Evolutionary conservation across 2,888 invertebrate genomes (phyloP), one percentile per base, ranked within the genome.

Genomic region (Hoplodrina blanda): DNA sequence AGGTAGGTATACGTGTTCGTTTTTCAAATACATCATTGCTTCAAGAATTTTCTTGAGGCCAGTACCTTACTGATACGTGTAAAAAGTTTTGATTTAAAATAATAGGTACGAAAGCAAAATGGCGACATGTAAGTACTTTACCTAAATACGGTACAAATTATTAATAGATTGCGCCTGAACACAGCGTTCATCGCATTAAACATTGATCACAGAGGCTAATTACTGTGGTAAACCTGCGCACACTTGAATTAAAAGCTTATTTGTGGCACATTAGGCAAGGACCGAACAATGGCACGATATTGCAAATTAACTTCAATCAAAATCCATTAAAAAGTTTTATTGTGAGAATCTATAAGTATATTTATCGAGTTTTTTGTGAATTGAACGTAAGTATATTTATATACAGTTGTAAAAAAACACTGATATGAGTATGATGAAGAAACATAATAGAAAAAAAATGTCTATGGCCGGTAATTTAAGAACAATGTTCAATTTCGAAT

Each of bases 191-290:
- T 33, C 57, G 17, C 20, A 61, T 67, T 63, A 55, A 54, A 52
- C 41, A 41, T 41, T 52, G 19, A 62, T 54, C 54, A 50, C 57
- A 63, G 11, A 50, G 10, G 50, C 64, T 69, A 56, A 77, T 78
- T 69, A 69, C 62, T 20, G 62, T 30, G 77, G 78, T 69, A 60
- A 73, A 69, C 77, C 73, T 15, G 41, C 20, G 33, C 71, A 52
- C 41, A 69, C 68, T 62, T 65, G 49, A 65, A 69, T 65, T 65
- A 69, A 77, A 69, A 63, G 64, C 77, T 62, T 78, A 69, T 69
- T 69, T 78, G 65, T 73, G 62, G 56, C 17, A 57, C 15, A 77
- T 77, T 77, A 54, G 60, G 20, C 17, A 52, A 55, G 19, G 11
- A 13, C 13, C 17, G n/a, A 57, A 64, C 17, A 49, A 15, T 11